Base-by-base conservation (phyloP, 2,797 vertebrate species). In the Gymnocypris eckloni region DNA sequence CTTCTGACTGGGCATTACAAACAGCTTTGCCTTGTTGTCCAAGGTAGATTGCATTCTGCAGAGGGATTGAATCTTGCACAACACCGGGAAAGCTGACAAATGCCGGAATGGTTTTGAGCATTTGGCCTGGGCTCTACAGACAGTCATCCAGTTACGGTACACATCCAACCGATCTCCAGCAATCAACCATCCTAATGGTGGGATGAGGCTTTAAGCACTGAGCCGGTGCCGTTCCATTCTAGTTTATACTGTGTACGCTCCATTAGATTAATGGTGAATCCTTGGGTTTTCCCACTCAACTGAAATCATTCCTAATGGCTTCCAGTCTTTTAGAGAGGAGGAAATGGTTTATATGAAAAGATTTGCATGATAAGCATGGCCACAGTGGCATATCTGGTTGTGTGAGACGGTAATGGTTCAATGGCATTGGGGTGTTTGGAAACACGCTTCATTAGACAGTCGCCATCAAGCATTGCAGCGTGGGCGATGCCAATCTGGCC, bases 211-310 rank as follows among this genome's bases (percentile, higher is more conserved):
- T 79, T 79, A 85, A 85, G 52, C 83, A 79, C 76, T 10, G 83
- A 79, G 83, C 67, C 67, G 66, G 20, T 59, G 41, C 52, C 39
- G 37, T n/a, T 79, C 75, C 66, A 50, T 69, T 69, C 48, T 50
- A 84, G 71, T 72, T 66, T 85, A 79, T 10, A 41, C 52, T n/a
- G 41, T 4, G 39, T 61, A 71, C 28, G 41, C 76, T 79, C 67
- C 76, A 85, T 85, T 85, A 85, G 66, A 22, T 56, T 79, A 85
- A 85, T 85, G 76, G 83, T 85, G 52, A 85, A 78, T 69, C 66
- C 20, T 71, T 33, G 75, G 25, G 54, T 71, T 78, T 78, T 78
- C 48, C 37, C 75, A 71, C 64, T 56, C 66, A 78, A 48, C 76
- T 59, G 52, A 85, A 69, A 79, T 71, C 16, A 15, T 64, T 85